These are phyloP conservation scores for Calcarius lapponicus DNA, from an alignment of 2,797 vertebrate genomes.

Conservation along the genomic window DNA sequence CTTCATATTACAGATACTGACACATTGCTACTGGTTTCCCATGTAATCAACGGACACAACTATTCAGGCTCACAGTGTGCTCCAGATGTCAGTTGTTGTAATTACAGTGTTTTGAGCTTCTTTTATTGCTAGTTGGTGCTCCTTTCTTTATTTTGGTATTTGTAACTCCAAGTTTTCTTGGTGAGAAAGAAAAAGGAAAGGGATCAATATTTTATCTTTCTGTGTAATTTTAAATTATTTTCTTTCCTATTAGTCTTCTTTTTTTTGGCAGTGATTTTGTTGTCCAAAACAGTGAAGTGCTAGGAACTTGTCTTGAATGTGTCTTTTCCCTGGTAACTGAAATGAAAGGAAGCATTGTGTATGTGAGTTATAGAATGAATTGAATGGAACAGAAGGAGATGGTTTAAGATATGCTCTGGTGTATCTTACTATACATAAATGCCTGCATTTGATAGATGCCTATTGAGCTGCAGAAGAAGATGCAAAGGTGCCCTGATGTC, in stretches of 20 bases:
- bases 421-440: not conserved
- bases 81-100: not conserved
- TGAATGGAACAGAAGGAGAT: not conserved
- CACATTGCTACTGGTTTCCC: not conserved
- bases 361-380: not conserved
- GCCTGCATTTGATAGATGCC: not conserved
- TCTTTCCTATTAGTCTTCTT: not conserved
- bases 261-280: not conserved
- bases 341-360: not conserved
- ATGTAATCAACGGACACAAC: not conserved
- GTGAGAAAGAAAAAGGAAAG: not conserved
- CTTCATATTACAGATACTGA: not conserved
- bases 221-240: not conserved
- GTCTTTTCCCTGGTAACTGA: not conserved
- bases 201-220: not conserved
- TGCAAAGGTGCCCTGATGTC: not conserved
- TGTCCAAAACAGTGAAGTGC: not conserved
- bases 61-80: not conserved
- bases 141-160: not conserved
- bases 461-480: not conserved
- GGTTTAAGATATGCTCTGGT: not conserved
- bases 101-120: not conserved
- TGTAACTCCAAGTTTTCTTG: not conserved
- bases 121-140: not conserved
- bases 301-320: not conserved